phyloP scores from a whole-genome alignment of 1,140 invertebrate species.

The Pararge aegeria region DNA sequence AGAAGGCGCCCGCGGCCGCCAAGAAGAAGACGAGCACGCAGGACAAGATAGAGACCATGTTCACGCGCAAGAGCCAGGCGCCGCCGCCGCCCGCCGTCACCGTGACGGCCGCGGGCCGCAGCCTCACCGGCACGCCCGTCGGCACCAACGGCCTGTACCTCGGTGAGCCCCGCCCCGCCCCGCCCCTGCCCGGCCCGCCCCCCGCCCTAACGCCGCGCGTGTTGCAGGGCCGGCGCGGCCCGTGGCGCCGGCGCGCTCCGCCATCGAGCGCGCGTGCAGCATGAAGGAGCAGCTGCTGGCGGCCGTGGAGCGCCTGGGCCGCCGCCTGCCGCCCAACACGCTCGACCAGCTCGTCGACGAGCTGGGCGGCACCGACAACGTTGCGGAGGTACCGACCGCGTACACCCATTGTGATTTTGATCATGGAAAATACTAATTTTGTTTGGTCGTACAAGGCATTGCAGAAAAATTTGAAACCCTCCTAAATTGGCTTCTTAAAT shows the following conservation, averaged over 20 bases:
- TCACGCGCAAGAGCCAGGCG: slow-evolving; percentile 80
- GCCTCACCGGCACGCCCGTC: slow-evolving; percentile 65
- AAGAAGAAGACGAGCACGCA: slow-evolving; percentile 86
- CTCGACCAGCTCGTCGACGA: slow-evolving; percentile 99
- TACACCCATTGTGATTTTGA: too few species aligned
- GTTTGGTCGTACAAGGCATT: too few species aligned
- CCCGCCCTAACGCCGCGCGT: neutral
- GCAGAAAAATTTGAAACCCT: too few species aligned
- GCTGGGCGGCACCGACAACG: slow-evolving; percentile 97
- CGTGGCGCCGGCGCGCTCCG: slow-evolving; percentile 85
- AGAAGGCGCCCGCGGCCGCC: slow-evolving; percentile 81
- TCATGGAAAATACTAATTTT: too few species aligned
- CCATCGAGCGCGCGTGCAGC: slow-evolving; percentile 90
- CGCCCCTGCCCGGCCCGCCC: too few species aligned
- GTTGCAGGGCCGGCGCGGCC: slow-evolving; percentile 42
- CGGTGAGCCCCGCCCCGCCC: slow-evolving; percentile 33
- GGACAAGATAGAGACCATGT: slow-evolving; percentile 87
- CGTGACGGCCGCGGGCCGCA: slow-evolving; percentile 45
- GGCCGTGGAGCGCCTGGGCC: slow-evolving; percentile 93
- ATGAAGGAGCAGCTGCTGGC: slow-evolving; percentile 96
- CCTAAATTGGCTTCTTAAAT: too few species aligned
- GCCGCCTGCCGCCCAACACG: slow-evolving; percentile 97
- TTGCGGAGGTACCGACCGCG: slow-evolving; percentile 89
- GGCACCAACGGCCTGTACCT: slow-evolving; percentile 74
- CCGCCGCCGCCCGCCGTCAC: slow-evolving; percentile 44